Evolutionary conservation across 2,797 vertebrate genomes (phyloP).

Genomic region (Poliocrania exsul): DNA sequence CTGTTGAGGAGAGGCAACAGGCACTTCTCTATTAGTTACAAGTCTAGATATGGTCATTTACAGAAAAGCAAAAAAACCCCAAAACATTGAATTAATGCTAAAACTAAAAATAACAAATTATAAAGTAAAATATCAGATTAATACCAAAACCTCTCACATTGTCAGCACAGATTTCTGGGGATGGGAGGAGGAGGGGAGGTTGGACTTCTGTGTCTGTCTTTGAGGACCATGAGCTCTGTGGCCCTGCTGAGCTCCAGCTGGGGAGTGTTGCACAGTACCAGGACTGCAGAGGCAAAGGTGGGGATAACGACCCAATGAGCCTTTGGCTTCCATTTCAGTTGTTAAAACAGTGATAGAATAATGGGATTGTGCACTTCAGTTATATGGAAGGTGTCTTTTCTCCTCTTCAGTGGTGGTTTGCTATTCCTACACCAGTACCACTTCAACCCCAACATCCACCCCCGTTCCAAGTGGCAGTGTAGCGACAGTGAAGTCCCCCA

Average conservation of each 20-base stretch:
- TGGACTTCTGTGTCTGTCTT: background rate
- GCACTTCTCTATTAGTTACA: background rate
- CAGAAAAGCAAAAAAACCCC: background rate
- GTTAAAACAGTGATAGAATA: constrained; percentile 11
- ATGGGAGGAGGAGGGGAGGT: background rate
- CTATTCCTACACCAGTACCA: constrained; percentile 98
- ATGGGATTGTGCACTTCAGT: constrained; percentile 32
- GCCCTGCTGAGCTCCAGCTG: background rate
- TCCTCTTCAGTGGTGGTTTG: constrained; percentile 91
- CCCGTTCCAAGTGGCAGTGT: constrained; percentile 86
- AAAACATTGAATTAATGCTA: background rate
- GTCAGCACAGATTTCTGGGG: background rate
- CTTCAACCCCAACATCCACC: constrained; percentile 89
- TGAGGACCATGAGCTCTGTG: background rate
- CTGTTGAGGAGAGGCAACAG: background rate
- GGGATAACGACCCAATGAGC: background rate
- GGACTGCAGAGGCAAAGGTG: background rate
- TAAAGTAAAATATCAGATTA: background rate
- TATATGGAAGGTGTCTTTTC: constrained; percentile 59
- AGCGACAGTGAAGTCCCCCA: constrained; percentile 90
- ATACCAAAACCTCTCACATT: background rate
- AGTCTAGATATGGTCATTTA: background rate
- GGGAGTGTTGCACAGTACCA: background rate
- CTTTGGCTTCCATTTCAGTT: constrained; percentile 2
- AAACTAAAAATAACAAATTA: background rate